Conservation (phyloP, 2,113 vertebrate genomes). For the Prochilodus magdalenae region DNA sequence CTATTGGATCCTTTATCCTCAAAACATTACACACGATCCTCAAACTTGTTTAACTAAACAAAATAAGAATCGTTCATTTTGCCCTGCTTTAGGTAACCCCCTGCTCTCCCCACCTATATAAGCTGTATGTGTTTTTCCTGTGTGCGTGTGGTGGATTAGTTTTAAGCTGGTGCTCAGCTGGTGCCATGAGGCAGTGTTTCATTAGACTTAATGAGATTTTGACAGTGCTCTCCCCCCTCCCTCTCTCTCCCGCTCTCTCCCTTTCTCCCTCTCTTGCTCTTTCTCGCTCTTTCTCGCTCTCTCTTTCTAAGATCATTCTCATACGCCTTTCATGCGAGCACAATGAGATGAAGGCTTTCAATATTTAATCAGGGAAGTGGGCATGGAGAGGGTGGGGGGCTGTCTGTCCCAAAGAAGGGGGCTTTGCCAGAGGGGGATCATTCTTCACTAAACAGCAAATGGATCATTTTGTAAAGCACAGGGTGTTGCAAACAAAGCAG, state of each 20-base stretch:
- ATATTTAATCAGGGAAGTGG: conserved; percentile 61
- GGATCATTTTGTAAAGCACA: conserved; percentile 21
- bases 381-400: neutral
- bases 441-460: conserved; percentile 15
- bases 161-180: conserved; percentile 74
- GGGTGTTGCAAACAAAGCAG: neutral
- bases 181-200: conserved; percentile 70
- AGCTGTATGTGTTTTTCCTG: conserved; percentile 5
- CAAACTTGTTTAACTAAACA: too few species aligned
- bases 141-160: conserved; percentile 63
- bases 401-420: neutral
- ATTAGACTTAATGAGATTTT: conserved; percentile 81
- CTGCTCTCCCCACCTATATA: too few species aligned
- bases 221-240: conserved; percentile 60
- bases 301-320: conserved; percentile 14
- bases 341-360: conserved; percentile 58
- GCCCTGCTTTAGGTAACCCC: too few species aligned
- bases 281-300: conserved; percentile 32
- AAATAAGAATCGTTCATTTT: too few species aligned
- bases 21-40: too few species aligned
- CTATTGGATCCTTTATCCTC: too few species aligned
- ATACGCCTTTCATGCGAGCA: conserved; percentile 59
- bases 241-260: neutral
- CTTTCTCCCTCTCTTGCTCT: too few species aligned
- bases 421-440: neutral